These are phyloP conservation scores for Phycodurus eques DNA, from an alignment of 2,113 vertebrate genomes.

Conservation along the genomic window DNA sequence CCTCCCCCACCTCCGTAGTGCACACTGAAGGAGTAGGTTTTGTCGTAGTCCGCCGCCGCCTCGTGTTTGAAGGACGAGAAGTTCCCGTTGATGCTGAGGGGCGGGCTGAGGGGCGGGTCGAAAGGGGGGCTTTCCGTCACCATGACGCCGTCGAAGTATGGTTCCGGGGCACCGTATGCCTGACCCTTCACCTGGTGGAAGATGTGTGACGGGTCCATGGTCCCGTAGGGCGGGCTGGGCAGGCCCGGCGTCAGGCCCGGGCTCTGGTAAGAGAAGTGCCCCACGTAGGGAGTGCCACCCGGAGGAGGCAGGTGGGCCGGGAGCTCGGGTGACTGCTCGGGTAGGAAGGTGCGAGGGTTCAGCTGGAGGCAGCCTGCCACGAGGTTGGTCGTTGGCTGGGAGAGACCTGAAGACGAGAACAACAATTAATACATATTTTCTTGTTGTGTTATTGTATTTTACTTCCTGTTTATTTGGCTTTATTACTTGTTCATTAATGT, in stretches of 20 bases:
- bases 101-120: slow-evolving; percentile 92
- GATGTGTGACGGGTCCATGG: slow-evolving; percentile 95
- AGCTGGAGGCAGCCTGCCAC: slow-evolving; percentile 96
- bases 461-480: too few relatives aligned
- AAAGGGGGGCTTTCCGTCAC: slow-evolving; percentile 89
- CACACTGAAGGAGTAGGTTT: slow-evolving; percentile 90
- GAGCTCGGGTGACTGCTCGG: slow-evolving; percentile 89
- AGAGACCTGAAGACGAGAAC: slow-evolving; percentile 71
- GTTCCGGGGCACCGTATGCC: slow-evolving; percentile 82
- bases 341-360: slow-evolving; percentile 93
- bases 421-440: background rate
- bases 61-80: slow-evolving; percentile 98
- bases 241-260: slow-evolving; percentile 91
- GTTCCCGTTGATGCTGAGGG: slow-evolving; percentile 96
- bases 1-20: slow-evolving; percentile 83
- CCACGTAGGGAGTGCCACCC: slow-evolving; percentile 76
- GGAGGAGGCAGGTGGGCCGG: slow-evolving; percentile 78
- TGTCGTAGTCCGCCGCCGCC: slow-evolving; percentile 83
- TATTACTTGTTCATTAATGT: too few relatives aligned
- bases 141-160: slow-evolving; percentile 88
- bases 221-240: slow-evolving; percentile 95
- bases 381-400: slow-evolving; percentile 97
- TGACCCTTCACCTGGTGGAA: slow-evolving; percentile 89
- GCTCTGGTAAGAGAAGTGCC: slow-evolving; percentile 88
- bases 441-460: too few relatives aligned